phyloP scores from a whole-genome alignment of 2,888 invertebrate genomes.

The Drosophila multiciliata region DNA sequence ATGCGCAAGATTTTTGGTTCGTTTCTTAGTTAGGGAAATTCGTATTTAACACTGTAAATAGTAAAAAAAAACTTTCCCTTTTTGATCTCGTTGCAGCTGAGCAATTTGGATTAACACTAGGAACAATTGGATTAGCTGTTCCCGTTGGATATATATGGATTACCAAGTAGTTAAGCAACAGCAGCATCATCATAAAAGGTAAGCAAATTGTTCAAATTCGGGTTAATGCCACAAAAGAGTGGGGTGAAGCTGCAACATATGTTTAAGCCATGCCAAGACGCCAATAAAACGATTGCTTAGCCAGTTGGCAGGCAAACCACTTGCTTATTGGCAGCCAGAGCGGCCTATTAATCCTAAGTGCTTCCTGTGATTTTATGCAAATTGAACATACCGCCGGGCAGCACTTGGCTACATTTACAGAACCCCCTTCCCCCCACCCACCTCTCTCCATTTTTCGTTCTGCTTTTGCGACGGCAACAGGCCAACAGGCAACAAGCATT shows the following conservation, averaged over 20 bases:
- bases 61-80: slow-evolving; percentile 21
- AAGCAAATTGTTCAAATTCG: slow-evolving; percentile 49
- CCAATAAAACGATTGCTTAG: slow-evolving; percentile 12
- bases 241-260: slow-evolving; percentile 36
- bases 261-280: slow-evolving; percentile 53
- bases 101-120: slow-evolving; percentile 33
- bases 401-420: slow-evolving; percentile 7
- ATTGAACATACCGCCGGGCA: slow-evolving; percentile 72
- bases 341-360: slow-evolving; percentile 79
- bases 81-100: slow-evolving; percentile 35
- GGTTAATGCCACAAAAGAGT: slow-evolving; percentile 24
- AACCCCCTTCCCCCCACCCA: background rate
- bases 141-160: slow-evolving; percentile 45
- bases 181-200: slow-evolving; percentile 48
- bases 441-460: background rate
- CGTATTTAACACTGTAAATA: background rate
- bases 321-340: slow-evolving; percentile 37
- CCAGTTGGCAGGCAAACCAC: slow-evolving; percentile 18
- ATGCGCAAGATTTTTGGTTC: slow-evolving; percentile 43
- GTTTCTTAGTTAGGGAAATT: slow-evolving; percentile 59
- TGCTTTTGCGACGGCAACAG: slow-evolving; percentile 10
- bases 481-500: slow-evolving; percentile 44
- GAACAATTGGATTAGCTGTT: slow-evolving; percentile 52
- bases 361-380: slow-evolving; percentile 81
- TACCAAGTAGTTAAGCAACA: slow-evolving; percentile 22